Percentiles rank a stretch among this genome's conserved stretches.
phyloP scores from a whole-genome alignment of 2,797 vertebrate genomes.

The Diplodus puntazzo region DNA sequence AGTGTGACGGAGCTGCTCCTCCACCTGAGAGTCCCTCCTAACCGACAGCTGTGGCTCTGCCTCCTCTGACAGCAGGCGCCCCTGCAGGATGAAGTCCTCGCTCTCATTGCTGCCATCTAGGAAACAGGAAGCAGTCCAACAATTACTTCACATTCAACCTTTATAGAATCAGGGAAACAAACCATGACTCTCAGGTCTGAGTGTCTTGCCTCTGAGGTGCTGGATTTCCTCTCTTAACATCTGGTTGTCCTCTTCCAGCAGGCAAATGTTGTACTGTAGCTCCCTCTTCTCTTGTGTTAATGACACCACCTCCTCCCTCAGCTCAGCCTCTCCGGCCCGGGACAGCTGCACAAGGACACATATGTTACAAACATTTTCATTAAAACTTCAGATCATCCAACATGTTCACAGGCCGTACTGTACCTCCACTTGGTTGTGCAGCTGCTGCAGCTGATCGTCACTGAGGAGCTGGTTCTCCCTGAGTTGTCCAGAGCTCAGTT shows the following conservation, averaged over 20 bases:
- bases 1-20: constrained; percentile 82
- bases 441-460: constrained; percentile 82
- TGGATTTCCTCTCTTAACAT: constrained; percentile 76
- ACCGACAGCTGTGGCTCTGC: constrained; percentile 24
- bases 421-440: constrained; percentile 91
- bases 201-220: constrained; percentile 81
- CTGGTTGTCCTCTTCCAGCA: constrained; percentile 85
- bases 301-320: constrained; percentile 74
- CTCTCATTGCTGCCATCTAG: constrained; percentile 64
- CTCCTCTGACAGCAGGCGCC: constrained; percentile 35
- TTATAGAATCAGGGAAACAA: background rate
- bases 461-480: constrained; percentile 81
- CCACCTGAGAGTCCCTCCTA: constrained; percentile 54
- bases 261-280: constrained; percentile 76
- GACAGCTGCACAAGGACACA: constrained; percentile 81
- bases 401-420: background rate
- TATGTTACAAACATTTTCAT: background rate
- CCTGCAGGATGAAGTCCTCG: constrained; percentile 57
- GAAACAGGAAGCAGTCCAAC: constrained; percentile 20
- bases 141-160: background rate
- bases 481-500: constrained; percentile 78
- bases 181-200: background rate
- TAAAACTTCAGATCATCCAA: background rate
- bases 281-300: constrained; percentile 81
- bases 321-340: constrained; percentile 77